Evolutionary conservation across 2,113 vertebrate genomes (phyloP), one percentile per base, ranked within the genome.

Genomic region (Holacanthus passer): DNA sequence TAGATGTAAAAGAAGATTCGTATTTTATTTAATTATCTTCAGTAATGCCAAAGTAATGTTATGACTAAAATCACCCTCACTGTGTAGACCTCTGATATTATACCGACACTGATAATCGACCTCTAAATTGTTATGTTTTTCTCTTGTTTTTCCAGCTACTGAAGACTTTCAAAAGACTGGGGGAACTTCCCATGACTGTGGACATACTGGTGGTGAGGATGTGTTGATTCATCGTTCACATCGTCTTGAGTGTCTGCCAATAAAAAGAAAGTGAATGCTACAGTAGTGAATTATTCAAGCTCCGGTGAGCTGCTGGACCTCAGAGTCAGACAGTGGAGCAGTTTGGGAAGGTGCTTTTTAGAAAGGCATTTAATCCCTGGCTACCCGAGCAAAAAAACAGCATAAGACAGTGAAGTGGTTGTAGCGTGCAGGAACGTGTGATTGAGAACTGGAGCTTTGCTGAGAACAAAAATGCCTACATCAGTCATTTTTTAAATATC

Each of bases 131-230:
- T 59, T 0, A 4, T 13, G n/a, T 32, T 64, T 11, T 20, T 58
- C 5, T 24, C 58, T 81, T 92, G 48, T 87, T 65, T 93, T 84
- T 93, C 32, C 92, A 99, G 98, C 92, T 99, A 27, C 87, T 98
- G 77, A 99, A 99, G 85, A 97, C 97, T 68, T 95, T 99, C 77
- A 99, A 97, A 94, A 96, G 96, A 84, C 95, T 99, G 82, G 96
- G 96, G 22, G 96, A 97, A 31, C 91, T 99, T 84, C 97, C 97
- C 31, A 98, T 99, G 93, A 99, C 98, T 0, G 96, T 99, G 90
- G 97, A 99, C 64, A 97, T 99, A 73, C 95, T 99, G 47, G 97
- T 97, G 97, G 98, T 99, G 96, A 97, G 84, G 55, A 47, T 39
- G n/a, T 47, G 35, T 35, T 35, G 6, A 5, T 7, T 31, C 55